Evolutionary conservation across 2,888 invertebrate genomes (phyloP), one percentile per base, ranked within the genome.

Genomic region (Achlya flavicornis): DNA sequence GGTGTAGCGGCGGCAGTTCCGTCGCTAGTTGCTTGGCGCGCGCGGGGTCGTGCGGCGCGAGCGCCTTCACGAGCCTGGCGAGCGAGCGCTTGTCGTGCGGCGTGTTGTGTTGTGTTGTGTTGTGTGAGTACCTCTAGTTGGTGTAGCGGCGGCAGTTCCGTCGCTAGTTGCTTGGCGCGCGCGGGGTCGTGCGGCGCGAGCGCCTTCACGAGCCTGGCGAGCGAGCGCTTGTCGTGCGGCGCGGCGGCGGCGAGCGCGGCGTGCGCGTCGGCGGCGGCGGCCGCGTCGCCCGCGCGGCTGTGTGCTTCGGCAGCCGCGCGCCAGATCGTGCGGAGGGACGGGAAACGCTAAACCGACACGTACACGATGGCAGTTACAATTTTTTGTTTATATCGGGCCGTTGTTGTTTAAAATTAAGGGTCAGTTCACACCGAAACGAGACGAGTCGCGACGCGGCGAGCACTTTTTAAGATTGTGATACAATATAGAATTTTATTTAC

Each of bases 191-290:
- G 96, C 87, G 96, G 95, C 0, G 97, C 95, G 83, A 98, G 98
- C 1, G 98, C 98, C 69, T 98, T 96, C 7, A 99, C 97, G n/a
- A 99, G 94, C 71, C 98, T 97, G 2, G 99, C 99, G 61, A 98
- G 90, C 0, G 97, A 96, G 64, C 96, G 96, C 71, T 95, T 95
- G 90, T 98, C 98, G 57, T 94, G 92, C 0, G 98, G 97, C 74
- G 97, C 96, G 4, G 96, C 94, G 82, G 95, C 95, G 11, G 97
- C 94, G 19, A 83, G 80, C 3, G 89, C 88, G 87, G 98, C 98
- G 71, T 98, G 94, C 81, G 98, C 96, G 63, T 96, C 95, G 10
- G 97, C 97, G 0, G 98, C 98, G 1, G 96, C 96, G 71, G 95
- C 94, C 0, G 96, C 95, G 71, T 96, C 95, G 0, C 97, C 97